Evolutionary conservation across 2,888 invertebrate species (phyloP).

Genomic region (Aphodius sticticus): DNA sequence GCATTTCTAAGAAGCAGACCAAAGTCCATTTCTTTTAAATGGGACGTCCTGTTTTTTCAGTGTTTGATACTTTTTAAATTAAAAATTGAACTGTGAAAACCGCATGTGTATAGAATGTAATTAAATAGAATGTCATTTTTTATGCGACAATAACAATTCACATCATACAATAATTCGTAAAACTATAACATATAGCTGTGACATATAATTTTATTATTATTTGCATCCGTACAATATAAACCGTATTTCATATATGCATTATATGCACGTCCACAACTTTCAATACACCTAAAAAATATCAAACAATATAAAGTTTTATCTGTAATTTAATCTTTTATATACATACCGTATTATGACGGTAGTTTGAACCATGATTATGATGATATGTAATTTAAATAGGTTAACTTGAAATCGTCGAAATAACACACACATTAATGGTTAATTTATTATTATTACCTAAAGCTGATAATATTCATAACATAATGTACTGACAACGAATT

Average conservation of each 20-base stretch:
- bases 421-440: not conserved
- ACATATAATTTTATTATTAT: constrained; percentile 6
- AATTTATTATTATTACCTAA: not conserved
- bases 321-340: not conserved
- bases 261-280: too few species aligned
- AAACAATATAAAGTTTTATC: not conserved
- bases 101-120: too few species aligned
- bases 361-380: not conserved
- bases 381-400: not conserved
- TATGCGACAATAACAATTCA: too few species aligned
- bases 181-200: not conserved
- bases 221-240: not conserved
- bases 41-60: too few species aligned
- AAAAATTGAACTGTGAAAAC: too few species aligned
- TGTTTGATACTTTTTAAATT: too few species aligned
- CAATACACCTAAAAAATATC: too few species aligned
- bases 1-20: too few species aligned
- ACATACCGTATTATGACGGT: constrained; percentile 1
- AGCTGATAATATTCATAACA: not conserved
- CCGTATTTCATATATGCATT: too few species aligned
- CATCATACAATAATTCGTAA: not conserved
- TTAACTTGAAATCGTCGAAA: not conserved
- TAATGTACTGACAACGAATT: not conserved
- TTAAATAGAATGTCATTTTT: too few species aligned
- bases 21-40: too few species aligned